Evolutionary conservation across 2,888 invertebrate species (phyloP).

Genomic region (Pasiphila rectangulata): DNA sequence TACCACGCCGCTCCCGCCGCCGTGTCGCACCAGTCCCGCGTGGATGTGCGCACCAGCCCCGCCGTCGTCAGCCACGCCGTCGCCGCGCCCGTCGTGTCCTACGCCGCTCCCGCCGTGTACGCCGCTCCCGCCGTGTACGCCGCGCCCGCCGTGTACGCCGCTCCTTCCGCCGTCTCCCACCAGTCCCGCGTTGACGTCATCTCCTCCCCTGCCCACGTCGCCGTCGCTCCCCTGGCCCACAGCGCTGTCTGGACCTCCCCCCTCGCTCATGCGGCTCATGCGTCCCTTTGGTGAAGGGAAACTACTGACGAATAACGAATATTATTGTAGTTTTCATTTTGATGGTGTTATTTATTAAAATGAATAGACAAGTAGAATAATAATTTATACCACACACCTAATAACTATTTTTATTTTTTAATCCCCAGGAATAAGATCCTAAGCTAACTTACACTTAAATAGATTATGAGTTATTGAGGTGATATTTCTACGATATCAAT

Average conservation of each 20-base stretch:
- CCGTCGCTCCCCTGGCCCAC: conserved; percentile 51
- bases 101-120: conserved; percentile 26
- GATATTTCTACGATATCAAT: too few species aligned
- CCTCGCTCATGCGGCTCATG: conserved; percentile 44
- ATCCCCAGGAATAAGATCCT: not conserved
- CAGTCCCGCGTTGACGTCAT: conserved; percentile 67
- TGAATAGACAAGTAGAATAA: conserved; percentile 62
- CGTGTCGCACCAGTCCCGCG: too few species aligned
- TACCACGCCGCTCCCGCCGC: conserved; percentile 48
- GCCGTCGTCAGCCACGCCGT: conserved; percentile 29
- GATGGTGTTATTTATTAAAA: conserved; percentile 50
- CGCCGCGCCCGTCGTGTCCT: too few species aligned
- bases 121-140: conserved; percentile 28
- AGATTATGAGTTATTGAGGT: too few species aligned
- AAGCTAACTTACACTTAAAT: not conserved
- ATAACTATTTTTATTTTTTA: conserved; percentile 20
- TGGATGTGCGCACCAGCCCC: too few species aligned
- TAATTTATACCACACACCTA: conserved; percentile 33
- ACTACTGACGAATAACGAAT: conserved; percentile 49
- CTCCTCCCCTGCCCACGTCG: conserved; percentile 48
- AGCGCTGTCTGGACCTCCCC: conserved; percentile 56
- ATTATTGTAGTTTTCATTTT: conserved; percentile 67
- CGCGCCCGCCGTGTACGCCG: conserved; percentile 43
- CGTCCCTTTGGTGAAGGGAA: conserved; percentile 54
- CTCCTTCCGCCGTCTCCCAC: conserved; percentile 71